Percentiles rank a stretch among this genome's conserved stretches.
Evolutionary conservation across 2,797 vertebrate genomes (phyloP).

Genomic region (Tokudaia muenninki): DNA sequence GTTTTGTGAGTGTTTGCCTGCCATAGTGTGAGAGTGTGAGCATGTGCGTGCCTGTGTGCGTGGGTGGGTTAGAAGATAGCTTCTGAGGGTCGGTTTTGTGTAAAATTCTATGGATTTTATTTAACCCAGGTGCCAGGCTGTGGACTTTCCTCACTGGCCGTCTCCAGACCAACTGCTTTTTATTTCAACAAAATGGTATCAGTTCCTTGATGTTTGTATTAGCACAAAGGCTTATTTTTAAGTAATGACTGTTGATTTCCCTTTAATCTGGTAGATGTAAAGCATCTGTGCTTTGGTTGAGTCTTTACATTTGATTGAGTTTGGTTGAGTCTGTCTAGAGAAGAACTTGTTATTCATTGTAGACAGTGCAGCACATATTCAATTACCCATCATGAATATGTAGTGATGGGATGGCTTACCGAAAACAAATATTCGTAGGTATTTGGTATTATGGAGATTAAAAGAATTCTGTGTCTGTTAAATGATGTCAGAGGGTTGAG

Average conservation of each 20-base stretch:
- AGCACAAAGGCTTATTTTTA: background rate
- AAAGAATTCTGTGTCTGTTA: constrained; percentile 26
- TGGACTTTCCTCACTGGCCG: background rate
- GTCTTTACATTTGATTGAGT: background rate
- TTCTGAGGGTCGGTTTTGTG: background rate
- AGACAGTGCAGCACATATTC: background rate
- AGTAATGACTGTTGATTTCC: background rate
- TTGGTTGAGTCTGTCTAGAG: constrained; percentile 17
- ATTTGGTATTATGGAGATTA: background rate
- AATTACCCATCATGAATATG: background rate
- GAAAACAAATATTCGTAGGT: background rate
- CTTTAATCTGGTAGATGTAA: background rate
- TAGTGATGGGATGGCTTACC: background rate
- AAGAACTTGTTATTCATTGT: background rate
- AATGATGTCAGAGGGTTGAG: background rate
- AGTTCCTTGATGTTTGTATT: background rate
- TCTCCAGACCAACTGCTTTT: background rate
- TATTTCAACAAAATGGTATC: background rate
- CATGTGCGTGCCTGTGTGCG: too few relatives aligned
- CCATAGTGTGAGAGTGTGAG: background rate
- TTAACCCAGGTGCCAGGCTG: background rate
- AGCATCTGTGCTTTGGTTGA: background rate
- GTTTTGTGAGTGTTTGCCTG: background rate
- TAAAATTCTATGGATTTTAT: too few relatives aligned
- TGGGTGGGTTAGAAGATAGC: too few relatives aligned